Base-by-base conservation (phyloP, 2,797 vertebrate species). In the Astyanax mexicanus region DNA sequence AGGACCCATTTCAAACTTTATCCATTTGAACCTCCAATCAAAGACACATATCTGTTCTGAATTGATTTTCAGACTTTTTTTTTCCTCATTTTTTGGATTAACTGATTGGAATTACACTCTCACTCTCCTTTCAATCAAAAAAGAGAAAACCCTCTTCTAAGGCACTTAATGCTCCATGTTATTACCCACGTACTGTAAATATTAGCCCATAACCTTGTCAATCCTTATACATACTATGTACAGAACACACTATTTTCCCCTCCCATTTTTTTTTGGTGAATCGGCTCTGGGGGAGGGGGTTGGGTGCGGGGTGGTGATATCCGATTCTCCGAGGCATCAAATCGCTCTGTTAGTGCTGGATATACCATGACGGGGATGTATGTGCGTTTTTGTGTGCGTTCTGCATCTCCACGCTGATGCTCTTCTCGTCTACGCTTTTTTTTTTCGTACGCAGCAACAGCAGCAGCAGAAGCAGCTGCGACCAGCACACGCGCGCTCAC, bases 101-200 rank as follows among this genome's bases (percentile, higher is more conserved):
- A 68, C 10, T 23, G 1, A 61, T 45, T 55, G 32, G 25, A 69
- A n/a, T 42, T 37, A 70, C 37, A 19, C 27, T 37, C 51, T 42
- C 17, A 55, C 19, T 32, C 51, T 57, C 32, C 55, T 69, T 65
- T 79, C 23, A 19, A 29, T 68, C 35, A 13, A 79, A n/a, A n/a
- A n/a, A n/a, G n/a, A n/a, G n/a, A n/a, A n/a, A 49, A 62, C 52
- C 73, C 67, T 51, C 61, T 60, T 76, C 37, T 60, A 67, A 52
- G 38, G 62, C 78, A 61, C 23, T 52, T 44, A 61, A 54, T 29
- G 38, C 25, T 45, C 32, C 45, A 66, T 23, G 23, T 76, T 66
- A 47, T 49, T 57, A 64, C 60, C 23, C 29, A 44, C 27, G 62
- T 70, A 75, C 84, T 93, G 89, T 92, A 92, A 88, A 92, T 92